Evolutionary conservation across 2,888 invertebrate species (phyloP).

Genomic region (Adelphocoris suturalis): DNA sequence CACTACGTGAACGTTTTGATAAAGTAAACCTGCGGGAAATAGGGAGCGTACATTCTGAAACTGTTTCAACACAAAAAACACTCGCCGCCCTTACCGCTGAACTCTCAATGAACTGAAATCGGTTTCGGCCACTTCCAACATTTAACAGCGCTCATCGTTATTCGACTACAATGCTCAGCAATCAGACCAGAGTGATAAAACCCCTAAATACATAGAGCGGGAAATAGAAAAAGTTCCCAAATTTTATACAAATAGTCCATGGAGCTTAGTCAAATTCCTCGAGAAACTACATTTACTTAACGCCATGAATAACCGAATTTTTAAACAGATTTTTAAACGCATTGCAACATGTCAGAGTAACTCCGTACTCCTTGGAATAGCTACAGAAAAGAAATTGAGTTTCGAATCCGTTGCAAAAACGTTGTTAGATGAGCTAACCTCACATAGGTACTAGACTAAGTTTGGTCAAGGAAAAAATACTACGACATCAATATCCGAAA

Average conservation of each 20-base stretch:
- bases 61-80: not conserved
- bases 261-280: constrained; percentile 37
- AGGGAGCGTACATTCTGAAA: not conserved
- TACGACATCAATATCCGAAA: not conserved
- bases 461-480: constrained; percentile 33
- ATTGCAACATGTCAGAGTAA: constrained; percentile 13
- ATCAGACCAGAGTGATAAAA: not conserved
- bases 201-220: constrained; percentile 15
- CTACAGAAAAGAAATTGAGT: not conserved
- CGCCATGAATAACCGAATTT: not conserved
- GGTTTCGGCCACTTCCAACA: not conserved
- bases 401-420: not conserved
- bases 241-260: constrained; percentile 13
- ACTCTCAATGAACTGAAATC: not conserved
- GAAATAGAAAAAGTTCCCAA: constrained; percentile 35
- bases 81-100: not conserved
- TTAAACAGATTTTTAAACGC: constrained; percentile 30
- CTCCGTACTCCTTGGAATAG: not conserved
- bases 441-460: constrained; percentile 9
- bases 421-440: constrained; percentile 16
- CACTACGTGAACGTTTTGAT: not conserved
- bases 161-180: not conserved
- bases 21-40: not conserved
- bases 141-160: not conserved
- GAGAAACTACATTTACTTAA: constrained; percentile 51